These are phyloP conservation scores for Sarcoramphus papa DNA, from an alignment of 2,797 vertebrate species.

Conservation along the genomic window DNA sequence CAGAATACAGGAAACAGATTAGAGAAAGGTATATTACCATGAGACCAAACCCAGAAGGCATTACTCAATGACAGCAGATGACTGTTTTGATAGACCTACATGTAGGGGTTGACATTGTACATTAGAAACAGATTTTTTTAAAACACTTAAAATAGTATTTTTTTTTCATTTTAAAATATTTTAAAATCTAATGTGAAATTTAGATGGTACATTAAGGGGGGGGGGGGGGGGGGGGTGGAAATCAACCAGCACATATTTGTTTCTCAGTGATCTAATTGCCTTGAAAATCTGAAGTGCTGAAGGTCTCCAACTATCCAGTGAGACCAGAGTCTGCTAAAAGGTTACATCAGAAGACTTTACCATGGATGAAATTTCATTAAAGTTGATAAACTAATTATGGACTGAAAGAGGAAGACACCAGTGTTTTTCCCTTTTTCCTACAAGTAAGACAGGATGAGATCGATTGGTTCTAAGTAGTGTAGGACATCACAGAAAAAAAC, in stretches of 20 bases:
- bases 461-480: neutral
- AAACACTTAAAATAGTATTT: neutral
- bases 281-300: neutral
- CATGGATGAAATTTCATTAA: neutral
- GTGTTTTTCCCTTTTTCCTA: neutral
- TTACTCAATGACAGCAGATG: neutral
- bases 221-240: accelerated
- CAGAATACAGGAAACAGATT: neutral
- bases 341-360: neutral
- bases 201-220: neutral
- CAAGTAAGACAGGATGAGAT: neutral
- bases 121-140: neutral
- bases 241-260: neutral
- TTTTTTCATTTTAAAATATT: neutral
- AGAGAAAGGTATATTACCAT: neutral
- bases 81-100: neutral
- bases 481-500: neutral
- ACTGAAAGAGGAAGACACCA: neutral
- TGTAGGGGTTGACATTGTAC: neutral
- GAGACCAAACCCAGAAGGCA: neutral
- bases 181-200: neutral
- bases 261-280: neutral
- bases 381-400: neutral
- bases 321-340: neutral
- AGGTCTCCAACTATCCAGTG: neutral